These are phyloP conservation scores for Ameiurus melas DNA, from an alignment of 2,113 vertebrate genomes.

Conservation along the genomic window DNA sequence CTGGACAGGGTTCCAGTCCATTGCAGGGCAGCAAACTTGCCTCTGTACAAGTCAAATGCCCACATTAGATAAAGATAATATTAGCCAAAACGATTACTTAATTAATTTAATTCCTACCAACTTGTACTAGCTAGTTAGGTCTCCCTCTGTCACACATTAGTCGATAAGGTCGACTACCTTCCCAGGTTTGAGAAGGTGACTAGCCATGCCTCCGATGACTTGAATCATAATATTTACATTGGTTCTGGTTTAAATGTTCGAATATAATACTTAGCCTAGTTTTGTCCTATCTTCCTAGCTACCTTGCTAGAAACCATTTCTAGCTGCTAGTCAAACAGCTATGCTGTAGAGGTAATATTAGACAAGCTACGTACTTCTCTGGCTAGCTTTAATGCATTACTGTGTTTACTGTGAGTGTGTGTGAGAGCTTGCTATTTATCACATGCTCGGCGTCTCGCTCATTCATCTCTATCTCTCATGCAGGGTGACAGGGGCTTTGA, in stretches of 20 bases:
- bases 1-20: no score
- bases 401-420: slow-evolving; percentile 13
- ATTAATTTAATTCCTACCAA: neutral
- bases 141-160: neutral
- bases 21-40: neutral
- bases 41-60: neutral
- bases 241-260: neutral
- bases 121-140: neutral
- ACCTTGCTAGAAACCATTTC: neutral
- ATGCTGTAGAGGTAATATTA: neutral
- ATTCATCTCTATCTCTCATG: slow-evolving; percentile 57
- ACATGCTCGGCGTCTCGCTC: slow-evolving; percentile 16
- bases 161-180: neutral
- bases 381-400: neutral
- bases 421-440: slow-evolving; percentile 44
- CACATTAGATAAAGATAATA: neutral
- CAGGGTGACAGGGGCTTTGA: slow-evolving; percentile 92
- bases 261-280: neutral
- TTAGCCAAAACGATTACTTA: neutral
- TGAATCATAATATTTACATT: neutral
- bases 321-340: neutral
- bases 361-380: neutral
- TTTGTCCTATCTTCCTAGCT: neutral
- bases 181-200: neutral
- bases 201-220: neutral